These are phyloP conservation scores for Petrocephalus microphthalmus DNA, from an alignment of 2,113 vertebrate genomes.

Conservation along the genomic window DNA sequence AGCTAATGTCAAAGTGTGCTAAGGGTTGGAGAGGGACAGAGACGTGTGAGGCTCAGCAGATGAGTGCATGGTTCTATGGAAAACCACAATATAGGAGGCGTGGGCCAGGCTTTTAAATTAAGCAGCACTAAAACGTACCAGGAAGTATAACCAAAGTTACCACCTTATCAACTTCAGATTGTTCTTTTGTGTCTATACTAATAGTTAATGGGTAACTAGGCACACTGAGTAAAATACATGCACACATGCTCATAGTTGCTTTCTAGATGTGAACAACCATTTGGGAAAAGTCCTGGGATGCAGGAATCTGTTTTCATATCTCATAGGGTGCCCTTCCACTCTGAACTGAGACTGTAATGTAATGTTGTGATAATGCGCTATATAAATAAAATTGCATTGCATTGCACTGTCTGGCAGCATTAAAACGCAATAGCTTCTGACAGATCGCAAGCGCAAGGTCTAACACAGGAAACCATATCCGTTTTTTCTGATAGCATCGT, in stretches of 20 bases:
- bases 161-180: background rate
- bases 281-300: background rate
- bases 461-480: conserved; percentile 9
- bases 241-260: background rate
- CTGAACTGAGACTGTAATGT: background rate
- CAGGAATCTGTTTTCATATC: background rate
- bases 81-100: background rate
- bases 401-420: background rate
- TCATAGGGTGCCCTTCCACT: background rate
- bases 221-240: background rate
- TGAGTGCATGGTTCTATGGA: background rate
- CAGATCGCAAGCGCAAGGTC: background rate
- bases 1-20: background rate
- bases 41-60: background rate
- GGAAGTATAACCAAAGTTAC: background rate
- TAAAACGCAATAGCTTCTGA: background rate
- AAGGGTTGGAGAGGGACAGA: background rate
- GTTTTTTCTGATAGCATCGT: conserved; percentile 17
- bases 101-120: background rate
- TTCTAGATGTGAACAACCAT: background rate
- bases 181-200: background rate
- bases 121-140: background rate
- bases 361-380: no score
- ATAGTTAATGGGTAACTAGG: background rate
- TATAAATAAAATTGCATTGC: no score